Evolutionary conservation across 2,888 invertebrate species (phyloP), one percentile per base, ranked within the genome.

Genomic region (Sphecodes monilicornis): DNA sequence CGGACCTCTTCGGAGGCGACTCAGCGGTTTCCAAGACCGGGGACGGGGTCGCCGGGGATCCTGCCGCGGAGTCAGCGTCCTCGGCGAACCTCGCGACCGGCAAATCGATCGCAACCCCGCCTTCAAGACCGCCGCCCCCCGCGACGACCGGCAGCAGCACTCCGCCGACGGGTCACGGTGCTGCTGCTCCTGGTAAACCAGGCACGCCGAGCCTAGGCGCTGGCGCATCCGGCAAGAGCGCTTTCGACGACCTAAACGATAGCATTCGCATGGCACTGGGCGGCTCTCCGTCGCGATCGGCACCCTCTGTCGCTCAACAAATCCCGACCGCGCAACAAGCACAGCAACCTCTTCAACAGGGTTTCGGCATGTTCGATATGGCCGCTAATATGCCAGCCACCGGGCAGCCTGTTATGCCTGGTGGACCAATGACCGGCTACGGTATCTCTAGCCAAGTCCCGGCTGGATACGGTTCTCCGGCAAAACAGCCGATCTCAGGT

Each of bases 241-340:
- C 97, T 54, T 96, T 97, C 94, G 97, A 97, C 92, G 97, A 97
- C 91, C 95, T 97, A 88, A 97, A 97, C 92, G 96, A 97, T 92
- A 96, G 96, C 80, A 97, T 97, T 95, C 95, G 96, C 82, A 96
- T 96, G 96, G 96, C 96, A 74, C 95, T 97, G 91, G 97, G 97
- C 74, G 96, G 96, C 82, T 96, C 96, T 77, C 96, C 96, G 74
- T 94, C 94, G 73, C 93, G 94, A 80, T 91, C 94, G 84, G 89
- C 93, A 79, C 88, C 78, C 71, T 6, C 60, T 60, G 50, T 86
- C 76, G 88, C 80, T 64, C 93, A 92, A 80, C 88, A 88, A 39
- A n/a, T 39, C 3, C 81, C 86, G 81, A 66, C 82, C 81, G 57
- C 82, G 70, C 90, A 88, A 69, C 93, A 92, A 82, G 90, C 87